These are phyloP conservation scores for Drosophila littoralis DNA, from an alignment of 1,140 invertebrate species.

Conservation along the genomic window DNA sequence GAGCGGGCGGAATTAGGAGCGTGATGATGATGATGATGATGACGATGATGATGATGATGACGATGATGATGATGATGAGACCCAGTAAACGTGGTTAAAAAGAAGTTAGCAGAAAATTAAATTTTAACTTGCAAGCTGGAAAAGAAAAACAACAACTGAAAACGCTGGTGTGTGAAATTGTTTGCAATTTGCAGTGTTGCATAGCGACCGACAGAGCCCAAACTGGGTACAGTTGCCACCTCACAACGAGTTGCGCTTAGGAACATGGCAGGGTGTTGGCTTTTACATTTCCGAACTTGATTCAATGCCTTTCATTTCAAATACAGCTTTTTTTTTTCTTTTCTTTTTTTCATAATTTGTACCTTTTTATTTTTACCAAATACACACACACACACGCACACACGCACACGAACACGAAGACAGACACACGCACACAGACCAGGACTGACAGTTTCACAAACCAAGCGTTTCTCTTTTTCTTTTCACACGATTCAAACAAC, in stretches of 20 bases:
- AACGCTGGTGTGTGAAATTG: slow-evolving; percentile 13
- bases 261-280: slow-evolving; percentile 23
- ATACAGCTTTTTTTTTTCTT: not conserved
- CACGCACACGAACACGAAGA: slow-evolving; percentile 5
- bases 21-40: not conserved
- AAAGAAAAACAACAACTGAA: slow-evolving; percentile 1
- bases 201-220: slow-evolving; percentile 8
- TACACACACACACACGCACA: slow-evolving; percentile 6
- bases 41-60: slow-evolving; percentile 4
- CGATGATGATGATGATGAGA: slow-evolving; percentile 10
- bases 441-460: slow-evolving; percentile 4
- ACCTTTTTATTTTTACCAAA: slow-evolving; percentile 4
- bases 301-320: slow-evolving; percentile 29
- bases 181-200: not conserved
- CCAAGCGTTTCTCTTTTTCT: slow-evolving; percentile 25
- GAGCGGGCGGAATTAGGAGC: not conserved
- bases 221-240: slow-evolving; percentile 4
- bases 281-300: slow-evolving; percentile 28
- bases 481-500: slow-evolving; percentile 28
- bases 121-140: slow-evolving; percentile 45
- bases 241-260: slow-evolving; percentile 3
- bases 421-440: slow-evolving; percentile 5
- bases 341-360: slow-evolving; percentile 15
- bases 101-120: slow-evolving; percentile 41
- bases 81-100: slow-evolving; percentile 18